Percentiles rank a stretch among this genome's conserved stretches.
These are phyloP conservation scores for Gymnothorax reevesii DNA, from an alignment of 2,797 vertebrate species.

Conservation along the genomic window DNA sequence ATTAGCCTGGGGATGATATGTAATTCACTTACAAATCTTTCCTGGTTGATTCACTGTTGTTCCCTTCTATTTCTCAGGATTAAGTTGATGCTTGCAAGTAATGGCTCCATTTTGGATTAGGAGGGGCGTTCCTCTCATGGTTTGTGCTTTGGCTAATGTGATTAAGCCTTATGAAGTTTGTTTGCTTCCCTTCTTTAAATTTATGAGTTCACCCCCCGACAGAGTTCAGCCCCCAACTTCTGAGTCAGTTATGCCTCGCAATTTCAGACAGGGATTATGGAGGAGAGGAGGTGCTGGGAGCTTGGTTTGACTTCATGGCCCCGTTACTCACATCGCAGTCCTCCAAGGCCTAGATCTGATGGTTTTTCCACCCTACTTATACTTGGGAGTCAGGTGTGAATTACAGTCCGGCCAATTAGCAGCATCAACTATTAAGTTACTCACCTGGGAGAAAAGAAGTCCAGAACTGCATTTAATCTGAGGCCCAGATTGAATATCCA, in stretches of 20 bases:
- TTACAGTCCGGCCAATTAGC: background rate
- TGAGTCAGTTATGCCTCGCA: slow-evolving; percentile 60
- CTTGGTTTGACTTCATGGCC: too few relatives aligned
- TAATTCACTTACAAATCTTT: slow-evolving; percentile 84
- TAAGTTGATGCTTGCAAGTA: slow-evolving; percentile 82
- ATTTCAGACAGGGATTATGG: slow-evolving; percentile 25
- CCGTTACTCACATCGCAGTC: too few relatives aligned
- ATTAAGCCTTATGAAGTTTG: slow-evolving; percentile 92
- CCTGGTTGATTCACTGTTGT: slow-evolving; percentile 75
- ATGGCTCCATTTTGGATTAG: slow-evolving; percentile 79
- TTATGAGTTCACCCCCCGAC: background rate
- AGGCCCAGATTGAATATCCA: slow-evolving; percentile 9
- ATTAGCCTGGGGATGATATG: slow-evolving; percentile 76
- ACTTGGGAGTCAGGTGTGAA: background rate
- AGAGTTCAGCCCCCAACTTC: slow-evolving; percentile 77
- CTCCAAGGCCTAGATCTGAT: too few relatives aligned
- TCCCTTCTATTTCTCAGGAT: slow-evolving; percentile 77
- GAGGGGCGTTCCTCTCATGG: slow-evolving; percentile 77
- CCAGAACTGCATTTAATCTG: background rate
- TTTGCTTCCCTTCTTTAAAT: slow-evolving; percentile 75
- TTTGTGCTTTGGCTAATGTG: slow-evolving; percentile 85
- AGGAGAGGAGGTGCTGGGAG: background rate
- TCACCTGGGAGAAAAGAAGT: too few relatives aligned
- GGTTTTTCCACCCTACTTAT: too few relatives aligned
- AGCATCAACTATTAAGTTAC: too few relatives aligned